Percentiles rank a stretch among this genome's conserved stretches.
Conservation (phyloP, 2,888 invertebrate genomes). For the Rotaria magnacalcarata region DNA sequence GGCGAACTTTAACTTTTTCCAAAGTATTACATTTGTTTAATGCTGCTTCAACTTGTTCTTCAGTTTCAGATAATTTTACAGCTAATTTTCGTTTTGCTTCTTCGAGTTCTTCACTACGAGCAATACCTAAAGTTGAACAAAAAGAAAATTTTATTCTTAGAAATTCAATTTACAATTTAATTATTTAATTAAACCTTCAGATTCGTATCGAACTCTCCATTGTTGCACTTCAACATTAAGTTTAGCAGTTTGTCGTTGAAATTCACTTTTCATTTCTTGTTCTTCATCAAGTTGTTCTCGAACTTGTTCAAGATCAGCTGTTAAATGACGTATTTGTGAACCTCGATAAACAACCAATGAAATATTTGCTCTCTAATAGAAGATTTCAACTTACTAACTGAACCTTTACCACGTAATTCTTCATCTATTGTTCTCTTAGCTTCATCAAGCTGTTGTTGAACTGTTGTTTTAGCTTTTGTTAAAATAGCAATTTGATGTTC, state of each 20-base stretch:
- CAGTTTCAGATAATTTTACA: slow-evolving; percentile 90
- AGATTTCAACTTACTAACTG: slow-evolving; percentile 30
- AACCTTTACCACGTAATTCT: slow-evolving; percentile 66
- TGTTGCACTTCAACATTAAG: slow-evolving; percentile 92
- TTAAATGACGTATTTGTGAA: slow-evolving; percentile 91
- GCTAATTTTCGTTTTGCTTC: slow-evolving; percentile 70
- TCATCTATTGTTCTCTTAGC: slow-evolving; percentile 95
- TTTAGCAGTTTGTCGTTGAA: slow-evolving; percentile 97
- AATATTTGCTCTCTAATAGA: not conserved
- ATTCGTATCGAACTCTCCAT: slow-evolving; percentile 97
- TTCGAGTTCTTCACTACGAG: slow-evolving; percentile 63
- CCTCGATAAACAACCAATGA: slow-evolving; percentile 49
- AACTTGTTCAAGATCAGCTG: slow-evolving; percentile 95
- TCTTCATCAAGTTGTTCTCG: slow-evolving; percentile 99
- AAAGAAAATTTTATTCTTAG: too few species aligned
- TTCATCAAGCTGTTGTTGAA: slow-evolving; percentile 92
- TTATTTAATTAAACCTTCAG: slow-evolving; percentile 62
- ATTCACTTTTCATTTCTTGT: slow-evolving; percentile 94
- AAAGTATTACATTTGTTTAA: slow-evolving; percentile 92
- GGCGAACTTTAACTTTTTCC: slow-evolving; percentile 94
- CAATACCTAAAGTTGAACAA: slow-evolving; percentile 62
- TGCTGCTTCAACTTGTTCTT: slow-evolving; percentile 92
- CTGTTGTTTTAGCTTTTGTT: slow-evolving; percentile 81
- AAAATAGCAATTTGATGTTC: slow-evolving; percentile 77
- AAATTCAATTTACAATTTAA: too few species aligned